Evolutionary conservation across 2,888 invertebrate genomes (phyloP).

Genomic region (Mesoligia furuncula): DNA sequence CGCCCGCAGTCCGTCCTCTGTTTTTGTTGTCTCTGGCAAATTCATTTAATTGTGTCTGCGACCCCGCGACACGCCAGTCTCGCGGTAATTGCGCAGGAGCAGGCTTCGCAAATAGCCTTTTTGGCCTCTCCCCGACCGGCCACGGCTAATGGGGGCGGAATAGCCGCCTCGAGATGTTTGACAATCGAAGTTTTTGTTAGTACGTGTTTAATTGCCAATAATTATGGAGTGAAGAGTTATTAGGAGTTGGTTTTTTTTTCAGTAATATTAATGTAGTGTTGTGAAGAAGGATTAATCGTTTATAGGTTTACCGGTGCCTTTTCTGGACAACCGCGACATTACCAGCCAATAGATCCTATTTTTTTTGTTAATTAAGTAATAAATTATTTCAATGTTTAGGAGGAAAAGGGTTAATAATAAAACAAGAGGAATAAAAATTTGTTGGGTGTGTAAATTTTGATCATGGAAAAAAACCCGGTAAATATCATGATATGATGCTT

Average conservation of each 20-base stretch:
- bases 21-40: conserved; percentile 84
- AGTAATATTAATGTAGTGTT: neutral
- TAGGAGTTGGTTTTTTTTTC: neutral
- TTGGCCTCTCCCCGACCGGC: conserved; percentile 52
- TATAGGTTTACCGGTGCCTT: neutral
- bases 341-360: neutral
- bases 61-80: conserved; percentile 77
- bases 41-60: conserved; percentile 88
- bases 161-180: conserved; percentile 35
- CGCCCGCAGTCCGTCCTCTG: conserved; percentile 68
- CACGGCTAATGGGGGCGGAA: conserved; percentile 64
- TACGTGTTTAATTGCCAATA: conserved; percentile 44
- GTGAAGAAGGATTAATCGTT: neutral
- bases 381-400: too few species aligned
- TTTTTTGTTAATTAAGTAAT: too few species aligned
- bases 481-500: neutral
- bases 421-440: too few species aligned
- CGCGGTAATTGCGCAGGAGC: conserved; percentile 78
- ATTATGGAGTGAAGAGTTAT: conserved; percentile 24
- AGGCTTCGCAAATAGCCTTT: conserved; percentile 69
- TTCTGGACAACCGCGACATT: neutral
- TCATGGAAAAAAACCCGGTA: neutral
- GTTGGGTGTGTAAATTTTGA: neutral
- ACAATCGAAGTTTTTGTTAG: conserved; percentile 36
- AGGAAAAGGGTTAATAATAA: too few species aligned